A percentile compares a stretch with the other conserved stretches of the same genome.
Evolutionary conservation across 2,113 vertebrate species (phyloP).

Genomic region (Chlorocebus sabaeus): DNA sequence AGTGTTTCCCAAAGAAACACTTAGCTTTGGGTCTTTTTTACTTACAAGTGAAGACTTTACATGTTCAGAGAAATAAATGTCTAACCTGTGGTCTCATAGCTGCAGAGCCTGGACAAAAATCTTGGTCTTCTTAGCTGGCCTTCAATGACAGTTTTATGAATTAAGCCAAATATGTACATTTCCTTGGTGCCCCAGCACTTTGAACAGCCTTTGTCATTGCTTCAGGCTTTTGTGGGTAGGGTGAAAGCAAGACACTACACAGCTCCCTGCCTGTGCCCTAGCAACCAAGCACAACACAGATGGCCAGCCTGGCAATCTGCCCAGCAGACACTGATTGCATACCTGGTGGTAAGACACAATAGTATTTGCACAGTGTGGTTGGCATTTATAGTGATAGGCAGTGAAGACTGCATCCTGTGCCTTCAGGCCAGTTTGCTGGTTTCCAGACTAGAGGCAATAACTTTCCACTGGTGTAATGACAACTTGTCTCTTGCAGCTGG

Average conservation of each 20-base stretch:
- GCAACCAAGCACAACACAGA: slow-evolving; percentile 77
- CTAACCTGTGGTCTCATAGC: neutral
- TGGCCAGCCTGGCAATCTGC: slow-evolving; percentile 53
- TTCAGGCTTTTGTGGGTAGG: slow-evolving; percentile 56
- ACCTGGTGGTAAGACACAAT: slow-evolving; percentile 72
- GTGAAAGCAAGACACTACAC: slow-evolving; percentile 59
- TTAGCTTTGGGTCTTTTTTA: neutral
- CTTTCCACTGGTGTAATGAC: slow-evolving; percentile 73
- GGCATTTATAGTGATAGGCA: slow-evolving; percentile 39
- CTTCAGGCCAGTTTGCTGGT: slow-evolving; percentile 59
- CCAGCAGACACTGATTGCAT: slow-evolving; percentile 41
- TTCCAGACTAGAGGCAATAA: slow-evolving; percentile 42
- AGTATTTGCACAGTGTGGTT: neutral
- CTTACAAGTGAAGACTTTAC: neutral
- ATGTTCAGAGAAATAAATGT: neutral
- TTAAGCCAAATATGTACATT: slow-evolving; percentile 62
- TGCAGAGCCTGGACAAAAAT: neutral
- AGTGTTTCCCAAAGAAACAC: neutral
- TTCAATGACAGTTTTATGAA: slow-evolving; percentile 15
- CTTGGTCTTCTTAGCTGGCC: neutral
- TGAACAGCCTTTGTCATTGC: slow-evolving; percentile 42
- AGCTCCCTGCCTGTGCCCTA: slow-evolving; percentile 49
- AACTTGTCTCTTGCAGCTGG: slow-evolving; percentile 62
- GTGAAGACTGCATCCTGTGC: neutral
- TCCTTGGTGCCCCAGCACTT: slow-evolving; percentile 1